These are phyloP conservation scores for Pardosa pseudoannulata DNA, from an alignment of 2,888 invertebrate species.

Conservation along the genomic window DNA sequence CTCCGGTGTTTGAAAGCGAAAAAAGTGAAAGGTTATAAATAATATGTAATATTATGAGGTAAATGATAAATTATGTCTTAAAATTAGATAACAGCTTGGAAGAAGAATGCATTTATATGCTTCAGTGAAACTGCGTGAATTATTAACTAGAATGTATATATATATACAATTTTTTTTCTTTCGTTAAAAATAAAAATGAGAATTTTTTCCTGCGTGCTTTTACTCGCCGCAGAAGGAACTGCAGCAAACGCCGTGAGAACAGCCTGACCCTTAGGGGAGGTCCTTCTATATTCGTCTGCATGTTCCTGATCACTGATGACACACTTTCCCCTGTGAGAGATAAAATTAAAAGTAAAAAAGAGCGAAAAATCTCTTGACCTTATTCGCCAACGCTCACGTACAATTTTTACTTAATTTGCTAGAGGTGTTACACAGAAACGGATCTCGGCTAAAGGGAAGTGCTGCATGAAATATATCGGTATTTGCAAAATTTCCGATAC, in stretches of 20 bases:
- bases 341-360: slow-evolving; percentile 20
- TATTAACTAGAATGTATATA: no score
- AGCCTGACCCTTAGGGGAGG: slow-evolving; percentile 51
- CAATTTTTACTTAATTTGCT: slow-evolving; percentile 30
- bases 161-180: no score
- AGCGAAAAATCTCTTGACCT: slow-evolving; percentile 42
- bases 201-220: neutral
- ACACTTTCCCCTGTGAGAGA: slow-evolving; percentile 47
- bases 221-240: slow-evolving; percentile 22
- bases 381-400: slow-evolving; percentile 34
- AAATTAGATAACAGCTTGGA: no score
- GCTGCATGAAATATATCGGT: neutral
- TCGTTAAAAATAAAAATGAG: neutral
- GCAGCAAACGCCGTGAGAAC: slow-evolving; percentile 24
- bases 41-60: no score
- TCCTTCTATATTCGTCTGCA: slow-evolving; percentile 41
- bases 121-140: no score
- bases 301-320: slow-evolving; percentile 61
- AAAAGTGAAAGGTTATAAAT: no score
- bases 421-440: neutral
- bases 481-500: no score
- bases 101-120: no score
- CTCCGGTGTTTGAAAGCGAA: no score
- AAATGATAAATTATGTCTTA: no score
- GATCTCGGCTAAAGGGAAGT: neutral